phyloP scores from a whole-genome alignment of 2,113 vertebrate species.

The Centropus bengalensis region DNA sequence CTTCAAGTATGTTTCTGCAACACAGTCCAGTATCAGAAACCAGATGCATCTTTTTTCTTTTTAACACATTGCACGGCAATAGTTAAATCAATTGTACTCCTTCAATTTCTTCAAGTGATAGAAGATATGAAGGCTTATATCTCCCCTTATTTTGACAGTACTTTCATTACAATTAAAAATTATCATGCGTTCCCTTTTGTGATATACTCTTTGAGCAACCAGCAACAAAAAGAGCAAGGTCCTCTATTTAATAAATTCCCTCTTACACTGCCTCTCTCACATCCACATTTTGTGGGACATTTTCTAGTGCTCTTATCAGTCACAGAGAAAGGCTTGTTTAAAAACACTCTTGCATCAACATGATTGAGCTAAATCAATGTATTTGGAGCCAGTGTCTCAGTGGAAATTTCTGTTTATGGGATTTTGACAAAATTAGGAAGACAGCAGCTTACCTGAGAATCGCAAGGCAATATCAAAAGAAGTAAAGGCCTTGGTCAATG shows the following conservation, averaged over 20 bases:
- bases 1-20: not conserved
- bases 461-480: not conserved
- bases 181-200: not conserved
- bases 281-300: not conserved
- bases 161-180: not conserved
- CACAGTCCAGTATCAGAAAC: not conserved
- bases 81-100: not conserved
- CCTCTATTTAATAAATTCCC: not conserved
- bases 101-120: not conserved
- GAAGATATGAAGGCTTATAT: not conserved
- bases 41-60: not conserved
- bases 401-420: not conserved
- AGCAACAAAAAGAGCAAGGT: not conserved
- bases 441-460: not conserved
- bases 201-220: not conserved
- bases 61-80: not conserved
- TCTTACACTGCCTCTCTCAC: not conserved
- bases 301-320: not conserved
- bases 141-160: not conserved
- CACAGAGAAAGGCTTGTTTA: not conserved
- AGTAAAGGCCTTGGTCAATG: not conserved
- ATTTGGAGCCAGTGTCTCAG: not conserved
- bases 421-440: not conserved
- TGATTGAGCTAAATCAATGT: not conserved
- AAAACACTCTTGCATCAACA: not conserved